Evolutionary conservation across 2,113 vertebrate genomes (phyloP).

Genomic region (Nothoprocta perdicaria): DNA sequence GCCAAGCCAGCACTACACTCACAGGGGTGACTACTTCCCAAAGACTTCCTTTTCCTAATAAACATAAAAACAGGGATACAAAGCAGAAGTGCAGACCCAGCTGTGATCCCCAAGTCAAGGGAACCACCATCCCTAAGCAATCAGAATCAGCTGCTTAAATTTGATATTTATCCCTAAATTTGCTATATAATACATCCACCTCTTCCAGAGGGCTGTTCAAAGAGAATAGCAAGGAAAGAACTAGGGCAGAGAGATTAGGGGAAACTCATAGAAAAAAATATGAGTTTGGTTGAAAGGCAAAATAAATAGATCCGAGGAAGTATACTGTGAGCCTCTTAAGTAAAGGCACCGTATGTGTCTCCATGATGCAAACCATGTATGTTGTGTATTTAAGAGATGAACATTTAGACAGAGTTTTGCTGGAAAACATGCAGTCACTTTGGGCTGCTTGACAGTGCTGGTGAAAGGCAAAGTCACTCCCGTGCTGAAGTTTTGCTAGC

Average conservation of each 20-base stretch:
- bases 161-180: neutral
- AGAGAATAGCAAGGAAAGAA: neutral
- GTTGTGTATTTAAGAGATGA: neutral
- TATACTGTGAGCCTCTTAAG: neutral
- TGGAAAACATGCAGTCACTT: neutral
- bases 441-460: neutral
- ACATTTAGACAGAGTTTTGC: neutral
- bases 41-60: neutral
- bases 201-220: neutral
- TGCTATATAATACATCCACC: neutral
- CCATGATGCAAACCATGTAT: neutral
- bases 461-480: conserved; percentile 2
- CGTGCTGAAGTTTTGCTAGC: neutral
- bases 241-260: neutral
- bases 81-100: neutral
- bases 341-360: neutral
- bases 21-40: neutral
- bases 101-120: neutral
- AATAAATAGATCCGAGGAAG: neutral
- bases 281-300: neutral
- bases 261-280: neutral
- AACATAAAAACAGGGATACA: neutral
- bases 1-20: neutral
- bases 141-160: neutral
- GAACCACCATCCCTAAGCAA: neutral